Conservation (phyloP, 1,140 invertebrate genomes). For the Hylaeus anthracinus region DNA sequence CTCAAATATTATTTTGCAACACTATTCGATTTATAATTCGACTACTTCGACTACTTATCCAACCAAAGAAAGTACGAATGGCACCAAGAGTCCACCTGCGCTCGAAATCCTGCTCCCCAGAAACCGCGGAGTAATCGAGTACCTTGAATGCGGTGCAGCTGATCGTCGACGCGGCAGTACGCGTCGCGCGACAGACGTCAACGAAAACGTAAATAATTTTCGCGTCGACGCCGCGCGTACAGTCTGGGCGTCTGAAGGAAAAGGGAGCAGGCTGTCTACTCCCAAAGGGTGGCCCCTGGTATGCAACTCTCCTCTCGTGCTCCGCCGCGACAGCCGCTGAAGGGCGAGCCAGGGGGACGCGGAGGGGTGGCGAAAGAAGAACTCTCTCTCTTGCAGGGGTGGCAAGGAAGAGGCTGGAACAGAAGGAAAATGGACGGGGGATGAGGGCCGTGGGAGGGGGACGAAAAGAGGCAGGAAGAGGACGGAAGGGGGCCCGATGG, state of each 20-base stretch:
- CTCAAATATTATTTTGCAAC: too few species aligned
- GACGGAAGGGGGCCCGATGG: constrained; percentile 10
- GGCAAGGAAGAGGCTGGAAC: constrained; percentile 48
- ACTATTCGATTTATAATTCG: too few species aligned
- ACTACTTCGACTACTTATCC: too few species aligned
- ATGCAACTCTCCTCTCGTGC: constrained; percentile 40
- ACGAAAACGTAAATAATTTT: constrained; percentile 52
- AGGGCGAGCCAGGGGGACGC: too few species aligned
- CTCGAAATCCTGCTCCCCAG: too few species aligned
- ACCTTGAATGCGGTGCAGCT: not conserved
- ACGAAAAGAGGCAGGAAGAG: constrained; percentile 18
- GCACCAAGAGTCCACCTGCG: too few species aligned
- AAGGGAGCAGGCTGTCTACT: constrained; percentile 36
- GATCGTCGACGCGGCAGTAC: not conserved
- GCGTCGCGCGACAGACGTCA: not conserved
- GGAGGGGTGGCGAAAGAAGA: constrained; percentile 30
- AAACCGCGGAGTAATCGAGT: not conserved
- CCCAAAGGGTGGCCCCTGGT: constrained; percentile 37
- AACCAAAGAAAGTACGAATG: too few species aligned
- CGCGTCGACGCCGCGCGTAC: constrained; percentile 33
- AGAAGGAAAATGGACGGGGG: constrained; percentile 17
- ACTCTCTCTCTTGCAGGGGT: constrained; percentile 5
- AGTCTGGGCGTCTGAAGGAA: constrained; percentile 11
- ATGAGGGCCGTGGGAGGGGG: too few species aligned
- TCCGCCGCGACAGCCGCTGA: not conserved